A percentile compares a stretch with the other conserved stretches of the same genome.
Evolutionary conservation across 1,140 invertebrate species (phyloP).

Genomic region (Daktulosphaira vitifoliae): DNA sequence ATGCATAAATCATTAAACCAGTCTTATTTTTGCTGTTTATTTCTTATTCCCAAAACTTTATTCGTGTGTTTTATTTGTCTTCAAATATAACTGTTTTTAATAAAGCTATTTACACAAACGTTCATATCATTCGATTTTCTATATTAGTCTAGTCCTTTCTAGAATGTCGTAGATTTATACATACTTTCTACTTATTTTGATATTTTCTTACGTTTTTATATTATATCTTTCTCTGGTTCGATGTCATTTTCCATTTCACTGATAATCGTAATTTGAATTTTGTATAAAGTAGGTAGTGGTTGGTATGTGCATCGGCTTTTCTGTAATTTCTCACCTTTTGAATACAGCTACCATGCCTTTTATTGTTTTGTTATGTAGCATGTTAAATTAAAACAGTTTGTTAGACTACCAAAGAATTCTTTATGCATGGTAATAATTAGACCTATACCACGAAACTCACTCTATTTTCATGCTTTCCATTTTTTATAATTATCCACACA

Average conservation of each 20-base stretch:
- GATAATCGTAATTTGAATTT: slow-evolving; percentile 21
- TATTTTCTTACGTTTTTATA: slow-evolving; percentile 11
- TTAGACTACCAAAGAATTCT: too few species aligned
- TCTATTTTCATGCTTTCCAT: too few species aligned
- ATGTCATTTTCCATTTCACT: neutral
- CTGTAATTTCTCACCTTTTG: slow-evolving; percentile 32
- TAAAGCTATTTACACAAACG: slow-evolving; percentile 2
- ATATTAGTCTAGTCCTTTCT: neutral
- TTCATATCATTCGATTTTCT: neutral
- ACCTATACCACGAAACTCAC: too few species aligned
- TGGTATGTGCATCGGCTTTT: slow-evolving; percentile 34
- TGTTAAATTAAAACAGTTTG: too few species aligned
- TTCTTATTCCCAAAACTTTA: neutral
- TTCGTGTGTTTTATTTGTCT: slow-evolving; percentile 8
- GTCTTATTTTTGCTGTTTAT: slow-evolving; percentile 1
- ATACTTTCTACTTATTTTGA: slow-evolving; percentile 1
- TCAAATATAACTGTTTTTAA: too few species aligned
- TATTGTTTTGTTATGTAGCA: neutral
- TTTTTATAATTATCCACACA: too few species aligned
- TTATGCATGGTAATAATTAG: too few species aligned
- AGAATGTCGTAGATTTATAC: neutral
- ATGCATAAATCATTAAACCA: neutral
- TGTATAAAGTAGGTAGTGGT: slow-evolving; percentile 34
- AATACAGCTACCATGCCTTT: neutral
- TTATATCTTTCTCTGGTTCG: slow-evolving; percentile 5